Percentiles rank a stretch among this genome's conserved stretches.
Conservation (phyloP, 35 echinoderm and acorn worm genomes). For the Lytechinus variegatus region DNA sequence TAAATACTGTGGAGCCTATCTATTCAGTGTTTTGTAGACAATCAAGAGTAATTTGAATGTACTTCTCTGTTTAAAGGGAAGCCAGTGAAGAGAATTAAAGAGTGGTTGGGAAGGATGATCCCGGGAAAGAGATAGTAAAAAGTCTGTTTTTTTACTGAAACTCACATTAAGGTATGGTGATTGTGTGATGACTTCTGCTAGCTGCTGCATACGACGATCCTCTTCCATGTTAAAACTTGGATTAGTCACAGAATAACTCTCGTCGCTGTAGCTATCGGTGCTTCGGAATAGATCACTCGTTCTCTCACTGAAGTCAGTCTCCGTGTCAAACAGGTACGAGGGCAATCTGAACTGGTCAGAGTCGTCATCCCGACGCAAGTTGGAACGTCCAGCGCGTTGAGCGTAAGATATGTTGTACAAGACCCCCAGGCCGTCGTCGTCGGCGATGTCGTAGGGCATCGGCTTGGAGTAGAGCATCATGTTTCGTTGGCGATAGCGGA, state of each 20-base stretch:
- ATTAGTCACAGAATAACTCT: conserved; percentile 18
- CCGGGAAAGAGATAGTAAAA: background rate
- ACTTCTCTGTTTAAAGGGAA: too few species aligned
- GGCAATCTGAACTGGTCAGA: background rate
- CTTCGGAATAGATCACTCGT: conserved; percentile 7
- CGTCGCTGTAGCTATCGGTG: background rate
- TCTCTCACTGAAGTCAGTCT: background rate
- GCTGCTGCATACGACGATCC: conserved; percentile 24
- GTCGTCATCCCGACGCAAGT: background rate
- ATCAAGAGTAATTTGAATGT: too few species aligned
- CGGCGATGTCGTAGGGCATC: too few species aligned
- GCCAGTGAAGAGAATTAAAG: too few species aligned
- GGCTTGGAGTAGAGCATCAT: background rate
- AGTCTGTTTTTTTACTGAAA: background rate
- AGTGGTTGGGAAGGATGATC: too few species aligned
- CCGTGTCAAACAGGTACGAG: background rate
- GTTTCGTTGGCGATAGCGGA: conserved; percentile 18
- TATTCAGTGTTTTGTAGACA: too few species aligned
- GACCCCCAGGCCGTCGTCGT: background rate
- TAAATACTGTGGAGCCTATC: too few species aligned
- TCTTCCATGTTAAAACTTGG: background rate
- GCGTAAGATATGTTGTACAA: conserved; percentile 10
- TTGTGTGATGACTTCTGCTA: conserved; percentile 42
- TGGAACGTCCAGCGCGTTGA: conserved; percentile 1
- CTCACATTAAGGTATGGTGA: conserved; percentile 40